Conservation (phyloP, 2,797 vertebrate genomes). For the Podarcis siculus region DNA sequence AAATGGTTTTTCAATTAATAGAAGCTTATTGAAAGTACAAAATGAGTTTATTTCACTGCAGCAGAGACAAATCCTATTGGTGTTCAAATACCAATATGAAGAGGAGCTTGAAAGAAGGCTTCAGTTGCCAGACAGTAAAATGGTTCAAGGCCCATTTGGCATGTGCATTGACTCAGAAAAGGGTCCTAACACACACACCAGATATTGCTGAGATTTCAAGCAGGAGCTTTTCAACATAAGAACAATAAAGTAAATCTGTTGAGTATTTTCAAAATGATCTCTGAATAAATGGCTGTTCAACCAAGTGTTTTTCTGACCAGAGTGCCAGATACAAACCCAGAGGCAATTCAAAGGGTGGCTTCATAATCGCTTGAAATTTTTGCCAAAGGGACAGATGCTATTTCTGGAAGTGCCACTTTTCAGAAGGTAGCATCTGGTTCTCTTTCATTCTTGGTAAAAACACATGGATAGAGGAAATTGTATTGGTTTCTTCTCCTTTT, state of each 20-base stretch:
- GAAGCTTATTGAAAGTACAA: not conserved
- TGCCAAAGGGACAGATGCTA: constrained; percentile 58
- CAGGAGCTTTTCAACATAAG: not conserved
- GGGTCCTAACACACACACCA: not conserved
- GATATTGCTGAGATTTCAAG: not conserved
- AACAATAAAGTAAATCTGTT: not conserved
- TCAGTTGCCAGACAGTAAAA: constrained; percentile 5
- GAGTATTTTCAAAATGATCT: constrained; percentile 20
- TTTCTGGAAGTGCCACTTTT: constrained; percentile 32
- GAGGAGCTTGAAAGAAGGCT: not conserved
- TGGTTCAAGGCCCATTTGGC: not conserved
- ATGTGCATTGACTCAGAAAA: not conserved
- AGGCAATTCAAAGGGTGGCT: constrained; percentile 30
- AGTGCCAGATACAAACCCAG: constrained; percentile 27
- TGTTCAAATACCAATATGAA: constrained; percentile 43
- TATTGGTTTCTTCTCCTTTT: constrained; percentile 5
- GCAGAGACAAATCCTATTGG: not conserved
- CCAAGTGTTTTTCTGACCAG: constrained; percentile 17
- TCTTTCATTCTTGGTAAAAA: constrained; percentile 22
- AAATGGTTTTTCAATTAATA: not conserved
- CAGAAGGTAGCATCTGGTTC: constrained; percentile 35
- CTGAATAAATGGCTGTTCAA: not conserved
- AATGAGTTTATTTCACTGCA: constrained; percentile 29
- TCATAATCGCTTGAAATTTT: not conserved
- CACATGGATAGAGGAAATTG: constrained; percentile 2